Conservation (phyloP, 2,113 vertebrate species). For the Bubo scandiacus region DNA sequence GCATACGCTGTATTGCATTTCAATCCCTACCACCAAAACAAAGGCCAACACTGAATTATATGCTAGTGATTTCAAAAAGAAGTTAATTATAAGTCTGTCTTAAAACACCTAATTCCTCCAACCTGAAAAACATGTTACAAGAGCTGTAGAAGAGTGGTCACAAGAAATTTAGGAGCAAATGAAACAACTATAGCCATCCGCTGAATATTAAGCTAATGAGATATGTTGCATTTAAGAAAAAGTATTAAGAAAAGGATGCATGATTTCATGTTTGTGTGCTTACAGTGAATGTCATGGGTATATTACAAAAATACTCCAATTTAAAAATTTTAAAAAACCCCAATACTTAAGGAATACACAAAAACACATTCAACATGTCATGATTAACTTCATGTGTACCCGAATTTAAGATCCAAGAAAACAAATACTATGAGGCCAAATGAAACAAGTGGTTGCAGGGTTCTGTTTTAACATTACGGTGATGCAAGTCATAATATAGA, state of each 20-base stretch:
- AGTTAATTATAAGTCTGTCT: background rate
- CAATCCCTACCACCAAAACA: fast-evolving
- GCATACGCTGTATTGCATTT: fast-evolving
- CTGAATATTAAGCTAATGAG: background rate
- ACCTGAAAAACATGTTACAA: background rate
- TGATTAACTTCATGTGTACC: background rate
- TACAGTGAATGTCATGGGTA: background rate
- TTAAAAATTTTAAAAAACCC: background rate
- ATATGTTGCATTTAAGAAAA: background rate
- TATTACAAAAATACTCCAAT: background rate
- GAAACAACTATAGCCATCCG: background rate
- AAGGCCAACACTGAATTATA: background rate
- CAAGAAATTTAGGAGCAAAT: background rate
- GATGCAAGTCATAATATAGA: background rate
- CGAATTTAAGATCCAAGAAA: background rate
- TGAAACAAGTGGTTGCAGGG: background rate
- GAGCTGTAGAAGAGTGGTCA: background rate
- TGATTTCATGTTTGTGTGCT: background rate
- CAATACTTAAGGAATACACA: background rate
- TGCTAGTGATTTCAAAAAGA: background rate
- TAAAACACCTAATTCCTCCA: background rate
- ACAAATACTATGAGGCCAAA: background rate
- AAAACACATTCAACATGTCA: background rate
- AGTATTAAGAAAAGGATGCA: background rate
- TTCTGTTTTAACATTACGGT: background rate